phyloP scores from a whole-genome alignment of 1,140 invertebrate genomes.

The Zaprionus davidi region DNA sequence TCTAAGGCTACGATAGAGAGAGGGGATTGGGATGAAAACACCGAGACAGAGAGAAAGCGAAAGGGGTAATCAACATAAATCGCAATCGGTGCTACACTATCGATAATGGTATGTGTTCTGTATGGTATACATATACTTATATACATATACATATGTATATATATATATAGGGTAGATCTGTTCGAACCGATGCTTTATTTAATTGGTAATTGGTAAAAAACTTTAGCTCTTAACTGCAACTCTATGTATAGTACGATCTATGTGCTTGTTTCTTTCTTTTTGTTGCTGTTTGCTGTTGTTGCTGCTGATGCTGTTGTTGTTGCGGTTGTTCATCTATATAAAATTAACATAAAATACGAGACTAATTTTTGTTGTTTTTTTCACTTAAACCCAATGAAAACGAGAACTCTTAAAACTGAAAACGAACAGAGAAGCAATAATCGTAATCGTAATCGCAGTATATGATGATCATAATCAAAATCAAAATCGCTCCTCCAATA shows the following conservation, averaged over 20 bases:
- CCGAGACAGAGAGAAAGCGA: not conserved
- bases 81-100: slow-evolving; percentile 19
- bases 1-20: slow-evolving; percentile 24
- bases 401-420: slow-evolving; percentile 47
- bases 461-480: slow-evolving; percentile 41
- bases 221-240: slow-evolving; percentile 25
- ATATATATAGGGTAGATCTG: slow-evolving; percentile 28
- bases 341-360: slow-evolving; percentile 46
- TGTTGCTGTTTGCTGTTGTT: slow-evolving; percentile 11
- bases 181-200: slow-evolving; percentile 20
- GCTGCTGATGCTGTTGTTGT: slow-evolving; percentile 17
- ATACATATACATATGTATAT: slow-evolving; percentile 4
- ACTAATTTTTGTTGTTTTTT: slow-evolving; percentile 35
- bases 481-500: slow-evolving; percentile 94
- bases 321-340: slow-evolving; percentile 22
- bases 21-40: not conserved
- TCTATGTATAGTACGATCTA: slow-evolving; percentile 11
- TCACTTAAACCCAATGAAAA: slow-evolving; percentile 49
- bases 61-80: slow-evolving; percentile 23
- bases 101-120: slow-evolving; percentile 9
- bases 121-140: slow-evolving; percentile 9
- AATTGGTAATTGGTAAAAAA: slow-evolving; percentile 47
- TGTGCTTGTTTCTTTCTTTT: slow-evolving; percentile 18
- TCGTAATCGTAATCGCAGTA: slow-evolving; percentile 40
- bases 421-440: slow-evolving; percentile 44